Evolutionary conservation across 2,113 vertebrate species (phyloP), one percentile per base, ranked within the genome.

Genomic region (Cebus imitator): DNA sequence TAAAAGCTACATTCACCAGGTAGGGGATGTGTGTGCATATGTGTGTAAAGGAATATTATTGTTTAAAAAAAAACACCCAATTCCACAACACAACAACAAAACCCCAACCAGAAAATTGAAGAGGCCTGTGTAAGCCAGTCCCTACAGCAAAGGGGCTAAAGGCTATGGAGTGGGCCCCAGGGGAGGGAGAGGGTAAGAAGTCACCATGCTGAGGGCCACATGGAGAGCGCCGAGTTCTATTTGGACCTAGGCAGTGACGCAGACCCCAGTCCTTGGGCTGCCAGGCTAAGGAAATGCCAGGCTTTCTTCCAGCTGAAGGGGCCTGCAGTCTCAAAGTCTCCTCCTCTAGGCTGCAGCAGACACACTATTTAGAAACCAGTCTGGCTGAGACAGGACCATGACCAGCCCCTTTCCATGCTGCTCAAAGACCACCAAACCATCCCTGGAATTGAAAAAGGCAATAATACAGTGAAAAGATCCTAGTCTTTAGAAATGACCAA

Each of bases 81-180:
- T 43, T 9, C 66, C 81, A 50, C 1, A 43, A 43, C 30, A 87
- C 48, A 83, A 72, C 48, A 83, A 72, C 35, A 81, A 66, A 68
- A n/a, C 35, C 9, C 25, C 35, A 91, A 45, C 32, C 76, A 91
- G 75, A 87, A 91, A 84, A 45, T 99, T 72, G 35, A 72, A 72
- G n/a, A 72, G 18, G n/a, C 7, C 66, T 35, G 7, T 35, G 32
- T 68, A 68, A 35, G 14, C 66, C n/a, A 20, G 35, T n/a, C 35
- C 35, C 35, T 70, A 20, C 17, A 20, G 35, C 9, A n/a, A 70
- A n/a, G 20, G 9, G 18, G 18, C 27, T 14, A 17, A 9, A 72
- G n/a, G 68, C 35, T 21, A n/a, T 72, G n/a, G 8, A 5, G 20
- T 23, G 18, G 68, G 68, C n/a, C 68, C n/a, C 61, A 3, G 27